phyloP scores from a whole-genome alignment of 1,140 invertebrate genomes.

The Megalopta genalis region DNA sequence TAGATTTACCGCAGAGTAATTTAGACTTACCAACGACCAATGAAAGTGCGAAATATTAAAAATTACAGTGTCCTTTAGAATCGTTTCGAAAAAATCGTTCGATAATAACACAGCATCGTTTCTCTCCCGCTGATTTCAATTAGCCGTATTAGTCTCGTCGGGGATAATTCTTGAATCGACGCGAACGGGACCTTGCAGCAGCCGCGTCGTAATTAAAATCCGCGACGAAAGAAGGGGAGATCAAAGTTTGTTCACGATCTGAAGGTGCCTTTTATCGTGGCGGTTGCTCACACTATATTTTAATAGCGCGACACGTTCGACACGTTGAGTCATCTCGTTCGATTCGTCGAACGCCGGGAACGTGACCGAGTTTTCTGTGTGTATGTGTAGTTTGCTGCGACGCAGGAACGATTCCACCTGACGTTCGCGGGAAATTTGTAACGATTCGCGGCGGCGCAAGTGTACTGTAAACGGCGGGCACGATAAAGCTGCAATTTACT shows the following conservation, averaged over 20 bases:
- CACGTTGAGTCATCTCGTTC: slow-evolving; percentile 54
- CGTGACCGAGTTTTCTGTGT: slow-evolving; percentile 41
- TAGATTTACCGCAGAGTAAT: no score
- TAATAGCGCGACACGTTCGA: slow-evolving; percentile 40
- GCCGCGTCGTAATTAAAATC: slow-evolving; percentile 16
- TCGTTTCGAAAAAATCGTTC: no score
- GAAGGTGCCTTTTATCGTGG: slow-evolving; percentile 36
- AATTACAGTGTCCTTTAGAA: no score
- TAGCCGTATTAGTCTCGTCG: no score
- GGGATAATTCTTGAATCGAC: not conserved
- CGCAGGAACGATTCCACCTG: slow-evolving; percentile 41
- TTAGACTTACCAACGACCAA: no score
- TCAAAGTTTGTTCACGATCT: slow-evolving; percentile 25
- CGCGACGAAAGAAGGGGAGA: slow-evolving; percentile 1
- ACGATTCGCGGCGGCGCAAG: slow-evolving; percentile 13
- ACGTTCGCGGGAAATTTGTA: slow-evolving; percentile 40
- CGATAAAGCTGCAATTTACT: slow-evolving; percentile 2
- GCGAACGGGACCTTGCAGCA: not conserved
- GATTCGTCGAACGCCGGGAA: slow-evolving; percentile 4
- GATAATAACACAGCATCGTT: no score
- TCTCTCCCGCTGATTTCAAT: no score
- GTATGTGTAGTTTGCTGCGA: not conserved
- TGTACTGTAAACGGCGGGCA: not conserved
- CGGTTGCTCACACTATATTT: slow-evolving; percentile 54
- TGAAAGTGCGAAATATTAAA: no score